Evolutionary conservation across 2,797 vertebrate genomes (phyloP).

Genomic region (Heteromormyrus szaboi): DNA sequence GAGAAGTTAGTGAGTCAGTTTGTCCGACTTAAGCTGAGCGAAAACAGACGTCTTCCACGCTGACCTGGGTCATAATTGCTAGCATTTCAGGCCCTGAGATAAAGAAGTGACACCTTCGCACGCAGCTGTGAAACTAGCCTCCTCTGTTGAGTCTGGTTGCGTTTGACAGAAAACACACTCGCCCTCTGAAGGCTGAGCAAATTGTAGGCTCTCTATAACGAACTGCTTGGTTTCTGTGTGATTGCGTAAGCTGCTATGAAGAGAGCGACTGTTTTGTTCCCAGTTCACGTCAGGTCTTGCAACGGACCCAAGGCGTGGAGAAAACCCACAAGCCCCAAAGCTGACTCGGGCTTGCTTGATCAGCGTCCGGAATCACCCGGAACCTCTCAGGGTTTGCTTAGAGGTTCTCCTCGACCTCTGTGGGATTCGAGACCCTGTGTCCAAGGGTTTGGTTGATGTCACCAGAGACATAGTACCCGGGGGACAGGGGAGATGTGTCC

Average conservation of each 20-base stretch:
- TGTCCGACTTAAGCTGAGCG: background rate
- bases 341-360: background rate
- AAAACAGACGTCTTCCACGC: background rate
- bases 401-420: background rate
- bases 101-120: background rate
- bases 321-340: background rate
- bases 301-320: background rate
- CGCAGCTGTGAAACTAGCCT: background rate
- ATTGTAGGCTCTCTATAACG: background rate
- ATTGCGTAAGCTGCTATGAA: background rate
- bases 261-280: background rate
- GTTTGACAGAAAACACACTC: constrained; percentile 5
- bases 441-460: background rate
- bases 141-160: background rate
- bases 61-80: background rate
- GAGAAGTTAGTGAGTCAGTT: background rate
- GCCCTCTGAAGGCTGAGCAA: background rate
- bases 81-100: background rate
- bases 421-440: background rate
- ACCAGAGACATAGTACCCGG: background rate
- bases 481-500: background rate
- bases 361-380: background rate
- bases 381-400: background rate
- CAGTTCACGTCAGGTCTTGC: background rate
- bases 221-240: background rate